These are phyloP conservation scores for Morus bassanus DNA, from an alignment of 2,797 vertebrate species.

Conservation along the genomic window DNA sequence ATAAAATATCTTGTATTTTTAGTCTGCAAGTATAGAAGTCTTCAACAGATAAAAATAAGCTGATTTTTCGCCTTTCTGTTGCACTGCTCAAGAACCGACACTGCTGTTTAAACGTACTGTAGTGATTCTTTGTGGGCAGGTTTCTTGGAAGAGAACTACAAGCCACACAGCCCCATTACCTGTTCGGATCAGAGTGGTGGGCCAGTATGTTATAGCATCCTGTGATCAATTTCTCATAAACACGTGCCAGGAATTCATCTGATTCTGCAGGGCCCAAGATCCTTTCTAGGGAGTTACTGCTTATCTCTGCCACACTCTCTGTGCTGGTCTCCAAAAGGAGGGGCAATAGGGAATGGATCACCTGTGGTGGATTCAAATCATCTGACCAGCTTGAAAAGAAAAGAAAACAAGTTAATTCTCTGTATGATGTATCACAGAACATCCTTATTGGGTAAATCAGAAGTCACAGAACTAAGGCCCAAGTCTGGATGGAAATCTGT, in stretches of 20 bases:
- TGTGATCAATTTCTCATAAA: constrained; percentile 93
- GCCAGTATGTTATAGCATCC: constrained; percentile 98
- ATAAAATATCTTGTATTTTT: not conserved
- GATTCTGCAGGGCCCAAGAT: constrained; percentile 95
- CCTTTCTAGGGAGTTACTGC: constrained; percentile 92
- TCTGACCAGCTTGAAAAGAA: constrained; percentile 85
- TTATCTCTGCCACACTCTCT: constrained; percentile 94
- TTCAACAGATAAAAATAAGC: not conserved
- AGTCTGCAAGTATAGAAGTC: not conserved
- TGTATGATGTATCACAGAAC: not conserved
- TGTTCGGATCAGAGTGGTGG: constrained; percentile 91
- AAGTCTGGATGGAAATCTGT: not conserved
- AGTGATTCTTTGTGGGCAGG: not conserved
- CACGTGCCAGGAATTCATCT: constrained; percentile 90
- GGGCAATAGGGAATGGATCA: constrained; percentile 88
- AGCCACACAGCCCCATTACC: constrained; percentile 68
- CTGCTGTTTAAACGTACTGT: not conserved
- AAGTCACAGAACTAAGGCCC: not conserved
- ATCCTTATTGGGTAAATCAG: rapidly evolving
- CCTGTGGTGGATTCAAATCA: constrained; percentile 89
- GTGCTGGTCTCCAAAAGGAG: constrained; percentile 94
- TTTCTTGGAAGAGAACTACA: not conserved
- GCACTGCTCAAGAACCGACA: not conserved
- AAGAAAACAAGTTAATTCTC: not conserved
- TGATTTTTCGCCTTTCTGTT: not conserved